phyloP scores from a whole-genome alignment of 2,113 vertebrate species.

The Indicator maculatus region DNA sequence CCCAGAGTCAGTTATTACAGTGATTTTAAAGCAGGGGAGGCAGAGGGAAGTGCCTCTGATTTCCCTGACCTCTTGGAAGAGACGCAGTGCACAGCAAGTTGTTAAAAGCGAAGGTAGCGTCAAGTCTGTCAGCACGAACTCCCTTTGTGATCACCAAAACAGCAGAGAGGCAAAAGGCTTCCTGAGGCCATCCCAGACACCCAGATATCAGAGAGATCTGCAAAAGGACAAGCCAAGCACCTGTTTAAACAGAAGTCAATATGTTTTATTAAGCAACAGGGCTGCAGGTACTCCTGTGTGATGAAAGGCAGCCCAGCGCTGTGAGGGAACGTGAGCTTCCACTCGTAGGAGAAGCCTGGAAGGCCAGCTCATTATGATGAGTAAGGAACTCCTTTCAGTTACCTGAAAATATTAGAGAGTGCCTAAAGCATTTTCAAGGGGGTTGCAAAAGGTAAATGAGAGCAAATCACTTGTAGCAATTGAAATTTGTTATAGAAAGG shows the following conservation, averaged over 20 bases:
- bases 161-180: not conserved
- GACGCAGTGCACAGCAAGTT: not conserved
- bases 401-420: not conserved
- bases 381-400: not conserved
- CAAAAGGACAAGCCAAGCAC: conserved; percentile 5
- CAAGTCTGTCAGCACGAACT: not conserved
- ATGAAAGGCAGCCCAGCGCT: not conserved
- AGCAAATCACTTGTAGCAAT: not conserved
- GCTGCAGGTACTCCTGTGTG: not conserved
- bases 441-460: not conserved
- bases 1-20: not conserved
- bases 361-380: not conserved
- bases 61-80: not conserved
- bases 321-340: not conserved
- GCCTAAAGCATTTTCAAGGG: not conserved
- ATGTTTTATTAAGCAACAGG: conserved; percentile 40
- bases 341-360: not conserved
- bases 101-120: not conserved
- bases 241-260: conserved; percentile 48
- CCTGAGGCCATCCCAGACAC: not conserved
- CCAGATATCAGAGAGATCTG: not conserved
- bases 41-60: not conserved
- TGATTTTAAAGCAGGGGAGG: not conserved
- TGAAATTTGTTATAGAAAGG: not conserved
- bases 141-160: not conserved